These are phyloP conservation scores for Oxycera nigricornis DNA, from an alignment of 2,888 invertebrate genomes.

Conservation along the genomic window DNA sequence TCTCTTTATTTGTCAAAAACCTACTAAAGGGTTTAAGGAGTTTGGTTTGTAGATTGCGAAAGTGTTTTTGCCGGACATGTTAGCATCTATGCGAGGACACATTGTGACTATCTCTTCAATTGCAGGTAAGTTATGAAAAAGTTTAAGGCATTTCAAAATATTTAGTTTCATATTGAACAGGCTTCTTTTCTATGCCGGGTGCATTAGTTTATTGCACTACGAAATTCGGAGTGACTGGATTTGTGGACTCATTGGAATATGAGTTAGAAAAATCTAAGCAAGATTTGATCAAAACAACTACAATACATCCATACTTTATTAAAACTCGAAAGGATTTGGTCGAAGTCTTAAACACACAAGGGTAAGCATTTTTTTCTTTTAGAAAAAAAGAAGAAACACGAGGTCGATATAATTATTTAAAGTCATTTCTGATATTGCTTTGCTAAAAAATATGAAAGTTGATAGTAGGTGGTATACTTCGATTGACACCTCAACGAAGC, in stretches of 20 bases:
- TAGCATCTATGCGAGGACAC: slow-evolving; percentile 60
- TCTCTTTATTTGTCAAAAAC: too few species aligned
- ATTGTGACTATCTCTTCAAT: slow-evolving; percentile 63
- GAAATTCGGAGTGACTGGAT: slow-evolving; percentile 62
- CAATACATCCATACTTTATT: slow-evolving; percentile 52
- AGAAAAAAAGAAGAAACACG: too few species aligned
- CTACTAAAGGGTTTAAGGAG: not conserved
- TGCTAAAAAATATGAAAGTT: too few species aligned
- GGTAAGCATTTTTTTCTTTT: too few species aligned
- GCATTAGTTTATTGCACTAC: slow-evolving; percentile 62
- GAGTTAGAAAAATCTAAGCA: slow-evolving; percentile 48
- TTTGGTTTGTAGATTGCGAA: slow-evolving; percentile 57
- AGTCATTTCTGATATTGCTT: too few species aligned
- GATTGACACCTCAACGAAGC: too few species aligned
- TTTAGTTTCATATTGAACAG: slow-evolving; percentile 48
- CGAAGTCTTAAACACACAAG: too few species aligned
- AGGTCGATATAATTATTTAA: too few species aligned
- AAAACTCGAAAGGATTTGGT: slow-evolving; percentile 25
- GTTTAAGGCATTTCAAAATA: slow-evolving; percentile 1
- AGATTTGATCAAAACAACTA: slow-evolving; percentile 49
- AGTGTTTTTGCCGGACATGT: slow-evolving; percentile 62
- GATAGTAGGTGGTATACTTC: too few species aligned
- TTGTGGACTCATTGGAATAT: slow-evolving; percentile 56
- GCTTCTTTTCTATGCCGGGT: slow-evolving; percentile 57
- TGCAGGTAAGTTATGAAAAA: slow-evolving; percentile 53